Conservation (phyloP, 2,888 invertebrate genomes). For the Acholoe squamosa region DNA sequence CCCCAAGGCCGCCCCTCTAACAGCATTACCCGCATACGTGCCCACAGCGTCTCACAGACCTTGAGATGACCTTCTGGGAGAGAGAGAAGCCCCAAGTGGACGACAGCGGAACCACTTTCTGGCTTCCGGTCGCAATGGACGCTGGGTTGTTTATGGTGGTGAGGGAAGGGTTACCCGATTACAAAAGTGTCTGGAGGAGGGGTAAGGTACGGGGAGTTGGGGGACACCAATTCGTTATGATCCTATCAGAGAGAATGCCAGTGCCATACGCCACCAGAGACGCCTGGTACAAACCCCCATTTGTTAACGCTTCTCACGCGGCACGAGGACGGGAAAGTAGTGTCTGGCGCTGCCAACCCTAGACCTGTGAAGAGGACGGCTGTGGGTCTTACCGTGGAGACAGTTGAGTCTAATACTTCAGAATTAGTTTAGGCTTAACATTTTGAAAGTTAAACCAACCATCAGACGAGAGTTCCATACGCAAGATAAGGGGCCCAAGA, state of each 20-base stretch:
- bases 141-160: background rate
- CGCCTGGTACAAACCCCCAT: background rate
- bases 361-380: no score
- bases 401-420: no score
- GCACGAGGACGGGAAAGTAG: no score
- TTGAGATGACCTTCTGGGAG: background rate
- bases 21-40: background rate
- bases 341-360: no score
- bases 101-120: background rate
- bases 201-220: background rate
- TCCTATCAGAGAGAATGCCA: background rate
- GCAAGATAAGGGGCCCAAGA: no score
- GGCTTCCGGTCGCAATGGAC: constrained; percentile 2
- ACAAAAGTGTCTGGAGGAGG: background rate
- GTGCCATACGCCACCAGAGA: no score
- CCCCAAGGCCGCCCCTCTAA: background rate
- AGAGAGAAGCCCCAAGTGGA: background rate
- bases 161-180: background rate
- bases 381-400: no score
- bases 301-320: background rate
- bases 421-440: no score
- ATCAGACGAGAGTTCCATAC: no score
- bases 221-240: background rate
- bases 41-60: background rate
- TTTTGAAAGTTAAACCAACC: no score